Evolutionary conservation across 2,113 vertebrate species (phyloP), one percentile per base, ranked within the genome.

Genomic region (Dasyprocta punctata): DNA sequence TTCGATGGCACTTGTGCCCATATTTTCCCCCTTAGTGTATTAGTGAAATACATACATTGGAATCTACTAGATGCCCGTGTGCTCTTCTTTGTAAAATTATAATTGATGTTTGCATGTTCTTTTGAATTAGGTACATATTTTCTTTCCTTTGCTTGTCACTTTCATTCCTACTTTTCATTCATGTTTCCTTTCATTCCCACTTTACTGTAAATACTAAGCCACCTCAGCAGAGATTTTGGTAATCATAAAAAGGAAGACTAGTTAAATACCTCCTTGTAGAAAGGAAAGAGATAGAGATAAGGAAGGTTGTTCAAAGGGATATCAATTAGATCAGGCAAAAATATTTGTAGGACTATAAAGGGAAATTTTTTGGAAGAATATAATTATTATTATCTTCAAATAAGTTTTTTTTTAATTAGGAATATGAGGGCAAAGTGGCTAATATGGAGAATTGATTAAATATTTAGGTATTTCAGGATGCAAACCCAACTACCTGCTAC

Each of bases 41-140:
- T 87, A 73, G n/a, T 75, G 56, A 41, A 73, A 52, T 10, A 1
- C 24, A 0, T 52, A 36, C 56, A 10, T 75, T 61, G 19, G 22
- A 38, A 49, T 41, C 30, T 86, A 73, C 28, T 38, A 90, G 26
- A 28, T 90, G 33, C 12, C 26, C 67, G 22, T 69, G 20, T 26
- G 44, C 24, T 86, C 24, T 77, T 91, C 61, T 49, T 88, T 54
- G 52, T 81, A 38, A 85, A 75, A 71, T 56, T 82, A 26, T 36
- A 49, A 61, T 69, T 49, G 17, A 30, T 63, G 52, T 75, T 61
- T 88, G 16, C 67, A 41, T 19, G 22, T 82, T 44, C 33, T 7
- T 94, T 94, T 96, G 44, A 30, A 28, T 85, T 88, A 75, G 63
- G 36, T 67, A 56, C 47, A 22, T 96, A 7, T 41, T 77, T 69